These are phyloP conservation scores for Isaurus tuberculatus DNA, from an alignment of 92 coral and sea anemone species.

Conservation along the genomic window DNA sequence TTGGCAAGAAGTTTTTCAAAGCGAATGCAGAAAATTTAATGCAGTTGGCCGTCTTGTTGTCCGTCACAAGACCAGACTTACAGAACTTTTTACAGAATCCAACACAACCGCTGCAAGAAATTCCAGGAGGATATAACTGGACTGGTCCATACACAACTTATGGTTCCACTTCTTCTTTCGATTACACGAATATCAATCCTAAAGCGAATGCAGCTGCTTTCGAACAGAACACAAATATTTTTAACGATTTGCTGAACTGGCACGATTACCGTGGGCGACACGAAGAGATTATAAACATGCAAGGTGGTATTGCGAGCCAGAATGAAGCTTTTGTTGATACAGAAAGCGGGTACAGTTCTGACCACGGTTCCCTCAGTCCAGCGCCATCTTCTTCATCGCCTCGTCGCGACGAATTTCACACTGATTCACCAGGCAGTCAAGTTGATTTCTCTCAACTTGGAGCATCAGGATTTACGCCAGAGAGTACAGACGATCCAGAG, in stretches of 20 bases:
- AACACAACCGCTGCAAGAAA: constrained; percentile 60
- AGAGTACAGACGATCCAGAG: constrained; percentile 42
- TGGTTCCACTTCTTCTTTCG: constrained; percentile 56
- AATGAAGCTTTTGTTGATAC: constrained; percentile 55
- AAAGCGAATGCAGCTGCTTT: constrained; percentile 60
- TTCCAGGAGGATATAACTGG: constrained; percentile 39
- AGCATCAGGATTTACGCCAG: constrained; percentile 73
- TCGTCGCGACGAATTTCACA: constrained; percentile 47
- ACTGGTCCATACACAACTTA: constrained; percentile 50
- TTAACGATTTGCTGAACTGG: constrained; percentile 68
- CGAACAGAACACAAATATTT: constrained; percentile 49
- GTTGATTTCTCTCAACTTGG: constrained; percentile 69
- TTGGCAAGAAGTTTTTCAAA: constrained; percentile 63
- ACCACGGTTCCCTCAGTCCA: constrained; percentile 72
- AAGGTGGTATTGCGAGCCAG: constrained; percentile 55
- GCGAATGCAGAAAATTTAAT: constrained; percentile 50
- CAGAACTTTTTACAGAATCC: constrained; percentile 71
- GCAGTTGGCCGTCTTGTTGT: constrained; percentile 68
- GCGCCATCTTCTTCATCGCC: constrained; percentile 72
- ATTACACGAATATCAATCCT: constrained; percentile 45
- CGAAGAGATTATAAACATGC: constrained; percentile 74
- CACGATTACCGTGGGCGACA: constrained; percentile 59
- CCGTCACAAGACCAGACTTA: constrained; percentile 79
- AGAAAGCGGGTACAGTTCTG: constrained; percentile 90
- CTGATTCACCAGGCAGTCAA: constrained; percentile 25